Evolutionary conservation across 2,113 vertebrate species (phyloP).

Genomic region (Macquaria australasica): DNA sequence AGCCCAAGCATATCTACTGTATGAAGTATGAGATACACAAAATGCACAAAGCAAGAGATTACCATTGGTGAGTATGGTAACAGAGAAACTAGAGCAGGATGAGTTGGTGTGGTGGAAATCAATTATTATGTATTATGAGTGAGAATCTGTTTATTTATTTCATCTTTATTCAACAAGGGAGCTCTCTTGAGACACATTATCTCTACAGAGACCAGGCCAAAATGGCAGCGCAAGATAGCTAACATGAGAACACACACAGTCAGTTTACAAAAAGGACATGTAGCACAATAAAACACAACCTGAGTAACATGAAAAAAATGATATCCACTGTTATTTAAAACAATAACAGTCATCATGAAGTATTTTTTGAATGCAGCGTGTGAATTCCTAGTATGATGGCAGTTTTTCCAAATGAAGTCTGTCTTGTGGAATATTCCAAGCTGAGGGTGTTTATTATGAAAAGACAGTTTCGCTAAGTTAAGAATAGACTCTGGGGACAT

Average conservation of each 20-base stretch:
- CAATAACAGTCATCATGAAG: not conserved
- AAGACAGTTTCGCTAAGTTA: not conserved
- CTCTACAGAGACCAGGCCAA: not conserved
- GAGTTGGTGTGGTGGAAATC: constrained; percentile 18
- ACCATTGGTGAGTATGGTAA: not conserved
- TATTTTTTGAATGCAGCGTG: not conserved
- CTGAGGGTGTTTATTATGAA: not conserved
- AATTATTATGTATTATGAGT: not conserved
- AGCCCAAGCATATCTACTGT: constrained; percentile 6
- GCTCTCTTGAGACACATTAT: not conserved
- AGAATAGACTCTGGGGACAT: not conserved
- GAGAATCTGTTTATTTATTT: not conserved
- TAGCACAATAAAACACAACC: not conserved
- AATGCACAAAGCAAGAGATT: constrained; percentile 9
- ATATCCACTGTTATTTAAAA: not conserved
- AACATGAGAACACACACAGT: not conserved
- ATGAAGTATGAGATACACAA: constrained; percentile 10
- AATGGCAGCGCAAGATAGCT: not conserved
- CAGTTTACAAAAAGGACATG: not conserved
- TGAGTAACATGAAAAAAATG: not conserved
- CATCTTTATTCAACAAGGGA: constrained; percentile 10
- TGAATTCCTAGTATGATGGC: not conserved
- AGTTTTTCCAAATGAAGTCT: not conserved
- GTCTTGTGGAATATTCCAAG: not conserved
- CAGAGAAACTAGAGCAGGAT: constrained; percentile 13